Evolutionary conservation across 2,797 vertebrate genomes (phyloP).

Genomic region (Masticophis lateralis): DNA sequence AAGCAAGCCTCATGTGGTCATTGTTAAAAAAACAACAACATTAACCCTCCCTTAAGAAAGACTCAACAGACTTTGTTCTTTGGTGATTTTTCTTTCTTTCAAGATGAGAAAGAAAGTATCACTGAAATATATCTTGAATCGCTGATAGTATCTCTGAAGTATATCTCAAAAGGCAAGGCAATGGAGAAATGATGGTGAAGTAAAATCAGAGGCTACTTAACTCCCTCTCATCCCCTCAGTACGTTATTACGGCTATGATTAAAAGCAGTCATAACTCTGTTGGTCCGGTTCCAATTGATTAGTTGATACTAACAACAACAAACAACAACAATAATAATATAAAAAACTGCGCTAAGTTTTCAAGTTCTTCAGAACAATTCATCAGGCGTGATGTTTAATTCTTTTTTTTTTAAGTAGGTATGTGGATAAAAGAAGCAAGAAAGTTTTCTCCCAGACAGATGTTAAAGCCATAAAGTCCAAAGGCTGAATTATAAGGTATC

Average conservation of each 20-base stretch:
- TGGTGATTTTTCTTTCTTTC: neutral
- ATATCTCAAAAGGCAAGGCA: neutral
- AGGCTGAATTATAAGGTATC: neutral
- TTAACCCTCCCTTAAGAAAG: conserved; percentile 20
- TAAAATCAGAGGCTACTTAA: neutral
- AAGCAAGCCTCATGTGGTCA: neutral
- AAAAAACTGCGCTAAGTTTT: neutral
- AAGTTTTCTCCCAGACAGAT: neutral
- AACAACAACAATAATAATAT: neutral
- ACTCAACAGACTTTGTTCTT: neutral
- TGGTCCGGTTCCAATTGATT: neutral
- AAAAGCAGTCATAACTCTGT: neutral
- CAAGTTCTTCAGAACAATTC: neutral
- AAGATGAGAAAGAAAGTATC: neutral
- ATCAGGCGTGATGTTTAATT: neutral
- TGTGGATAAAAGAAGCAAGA: neutral
- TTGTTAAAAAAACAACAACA: neutral
- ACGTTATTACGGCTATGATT: neutral
- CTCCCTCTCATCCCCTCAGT: neutral
- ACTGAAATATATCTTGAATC: no score
- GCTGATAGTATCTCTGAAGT: no score
- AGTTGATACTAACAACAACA: neutral
- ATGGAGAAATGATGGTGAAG: neutral
- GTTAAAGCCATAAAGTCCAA: neutral
- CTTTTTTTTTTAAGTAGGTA: neutral